These are phyloP conservation scores for Unio delphinus DNA, from an alignment of 2,888 invertebrate species.

Conservation along the genomic window DNA sequence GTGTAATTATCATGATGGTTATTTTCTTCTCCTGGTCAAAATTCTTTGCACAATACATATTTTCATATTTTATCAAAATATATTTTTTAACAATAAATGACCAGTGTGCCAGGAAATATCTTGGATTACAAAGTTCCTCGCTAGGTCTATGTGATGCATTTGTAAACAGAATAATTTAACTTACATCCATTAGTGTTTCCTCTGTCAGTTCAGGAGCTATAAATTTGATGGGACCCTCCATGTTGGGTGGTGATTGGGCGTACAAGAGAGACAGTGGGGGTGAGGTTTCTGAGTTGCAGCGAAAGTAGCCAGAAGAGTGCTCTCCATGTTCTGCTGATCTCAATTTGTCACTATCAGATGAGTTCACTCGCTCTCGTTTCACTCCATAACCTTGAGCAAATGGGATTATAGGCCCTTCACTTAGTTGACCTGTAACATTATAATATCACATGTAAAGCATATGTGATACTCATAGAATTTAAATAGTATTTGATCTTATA, in stretches of 20 bases:
- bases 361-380: constrained; percentile 36
- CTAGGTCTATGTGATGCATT: too few species aligned
- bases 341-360: constrained; percentile 44
- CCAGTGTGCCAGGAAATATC: too few species aligned
- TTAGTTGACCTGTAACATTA: too few species aligned
- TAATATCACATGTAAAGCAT: too few species aligned
- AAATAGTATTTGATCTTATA: too few species aligned
- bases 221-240: constrained; percentile 79
- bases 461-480: too few species aligned
- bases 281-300: constrained; percentile 44
- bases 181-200: constrained; percentile 91
- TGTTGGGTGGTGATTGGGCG: constrained; percentile 69
- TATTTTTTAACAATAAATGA: too few species aligned
- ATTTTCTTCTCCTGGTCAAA: too few species aligned
- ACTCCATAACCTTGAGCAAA: constrained; percentile 26
- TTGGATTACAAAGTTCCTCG: too few species aligned
- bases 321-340: constrained; percentile 41
- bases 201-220: constrained; percentile 94
- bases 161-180: constrained; percentile 26
- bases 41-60: too few species aligned
- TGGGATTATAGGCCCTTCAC: constrained; percentile 26
- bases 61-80: too few species aligned
- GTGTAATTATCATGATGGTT: too few species aligned
- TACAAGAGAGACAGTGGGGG: constrained; percentile 54
- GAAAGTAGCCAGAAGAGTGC: constrained; percentile 35